Evolutionary conservation across 2,113 vertebrate genomes (phyloP).

Genomic region (Hippocampus comes): DNA sequence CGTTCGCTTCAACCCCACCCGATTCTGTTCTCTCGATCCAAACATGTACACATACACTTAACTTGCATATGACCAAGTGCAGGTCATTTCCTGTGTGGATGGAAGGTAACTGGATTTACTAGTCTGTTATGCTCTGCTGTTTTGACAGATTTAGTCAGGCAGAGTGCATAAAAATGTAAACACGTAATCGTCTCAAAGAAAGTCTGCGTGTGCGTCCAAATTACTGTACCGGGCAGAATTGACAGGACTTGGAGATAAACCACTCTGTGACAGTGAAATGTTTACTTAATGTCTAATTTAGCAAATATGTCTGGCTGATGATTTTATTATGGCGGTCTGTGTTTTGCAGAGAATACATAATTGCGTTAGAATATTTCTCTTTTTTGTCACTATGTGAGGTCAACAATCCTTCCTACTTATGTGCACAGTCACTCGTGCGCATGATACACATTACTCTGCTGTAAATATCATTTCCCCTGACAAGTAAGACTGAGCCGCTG

Average conservation of each 20-base stretch:
- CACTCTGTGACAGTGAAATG: constrained; percentile 59
- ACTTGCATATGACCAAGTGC: constrained; percentile 69
- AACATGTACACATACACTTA: constrained; percentile 25
- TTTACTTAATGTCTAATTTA: constrained; percentile 56
- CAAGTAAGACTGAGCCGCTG: constrained; percentile 43
- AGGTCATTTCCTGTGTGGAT: constrained; percentile 75
- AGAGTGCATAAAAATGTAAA: constrained; percentile 53
- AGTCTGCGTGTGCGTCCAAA: constrained; percentile 20
- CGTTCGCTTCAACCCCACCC: constrained; percentile 30
- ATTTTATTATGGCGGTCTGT: constrained; percentile 56
- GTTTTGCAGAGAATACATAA: constrained; percentile 50
- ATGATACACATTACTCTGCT: constrained; percentile 34
- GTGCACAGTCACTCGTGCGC: constrained; percentile 29
- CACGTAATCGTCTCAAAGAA: constrained; percentile 60
- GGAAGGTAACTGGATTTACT: constrained; percentile 79
- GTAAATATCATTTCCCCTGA: constrained; percentile 47
- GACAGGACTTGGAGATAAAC: constrained; percentile 50
- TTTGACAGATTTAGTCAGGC: constrained; percentile 76
- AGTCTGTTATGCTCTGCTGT: constrained; percentile 72
- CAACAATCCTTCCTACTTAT: constrained; percentile 23
- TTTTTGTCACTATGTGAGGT: constrained; percentile 54
- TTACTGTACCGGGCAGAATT: not conserved
- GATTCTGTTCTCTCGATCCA: constrained; percentile 24
- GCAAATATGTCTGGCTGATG: constrained; percentile 42
- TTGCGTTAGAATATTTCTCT: constrained; percentile 54